A percentile compares a stretch with the other conserved stretches of the same genome.
Evolutionary conservation across 2,797 vertebrate species (phyloP).

Genomic region (Rhynchotus rufescens): DNA sequence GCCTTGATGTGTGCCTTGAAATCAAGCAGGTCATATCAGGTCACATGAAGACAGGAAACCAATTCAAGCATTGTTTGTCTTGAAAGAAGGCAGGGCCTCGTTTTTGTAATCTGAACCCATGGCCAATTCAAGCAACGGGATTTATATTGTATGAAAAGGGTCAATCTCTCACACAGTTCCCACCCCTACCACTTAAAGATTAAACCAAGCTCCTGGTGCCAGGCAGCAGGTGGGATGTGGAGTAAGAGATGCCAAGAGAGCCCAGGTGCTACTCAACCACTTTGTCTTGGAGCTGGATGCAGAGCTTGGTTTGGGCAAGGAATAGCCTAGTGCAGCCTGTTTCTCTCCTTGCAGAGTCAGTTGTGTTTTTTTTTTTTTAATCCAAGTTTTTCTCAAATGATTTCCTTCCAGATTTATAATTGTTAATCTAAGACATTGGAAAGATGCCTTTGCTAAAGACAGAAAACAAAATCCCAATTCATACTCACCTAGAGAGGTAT

Average conservation of each 20-base stretch:
- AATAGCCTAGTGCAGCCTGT: background rate
- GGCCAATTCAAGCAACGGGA: background rate
- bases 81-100: background rate
- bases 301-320: fast-evolving
- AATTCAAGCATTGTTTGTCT: background rate
- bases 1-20: background rate
- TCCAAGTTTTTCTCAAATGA: background rate
- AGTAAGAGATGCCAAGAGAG: background rate
- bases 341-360: background rate
- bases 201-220: background rate
- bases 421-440: background rate
- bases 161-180: background rate
- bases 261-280: background rate
- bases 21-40: background rate
- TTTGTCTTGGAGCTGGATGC: background rate
- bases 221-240: fast-evolving
- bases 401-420: background rate
- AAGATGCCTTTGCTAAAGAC: background rate
- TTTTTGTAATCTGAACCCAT: background rate
- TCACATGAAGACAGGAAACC: background rate
- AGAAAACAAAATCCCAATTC: background rate
- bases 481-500: background rate
- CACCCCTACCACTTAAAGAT: background rate
- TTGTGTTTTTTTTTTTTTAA: background rate
- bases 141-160: background rate